A percentile compares a stretch with the other conserved stretches of the same genome.
Conservation (phyloP, 1,140 invertebrate genomes). For the Monomorium pharaonis region DNA sequence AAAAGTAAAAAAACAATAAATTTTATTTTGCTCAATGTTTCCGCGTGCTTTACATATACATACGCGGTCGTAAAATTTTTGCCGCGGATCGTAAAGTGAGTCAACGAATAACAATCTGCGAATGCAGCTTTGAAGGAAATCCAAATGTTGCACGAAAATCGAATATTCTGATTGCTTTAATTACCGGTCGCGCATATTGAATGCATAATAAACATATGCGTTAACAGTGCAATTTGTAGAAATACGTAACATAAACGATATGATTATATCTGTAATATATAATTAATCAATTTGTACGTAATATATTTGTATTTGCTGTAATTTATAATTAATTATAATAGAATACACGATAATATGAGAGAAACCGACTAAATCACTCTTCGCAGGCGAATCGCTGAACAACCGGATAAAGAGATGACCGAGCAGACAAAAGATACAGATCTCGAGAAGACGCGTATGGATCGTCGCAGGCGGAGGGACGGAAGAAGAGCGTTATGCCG, state of each 20-base stretch:
- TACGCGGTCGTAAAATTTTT: background rate
- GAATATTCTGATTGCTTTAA: background rate
- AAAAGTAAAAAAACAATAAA: background rate
- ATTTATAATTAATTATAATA: constrained; percentile 9
- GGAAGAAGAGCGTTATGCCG: background rate
- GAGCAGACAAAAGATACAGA: background rate
- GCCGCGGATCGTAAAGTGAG: background rate
- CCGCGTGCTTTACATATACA: background rate
- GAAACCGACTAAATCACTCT: background rate
- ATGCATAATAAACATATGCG: background rate
- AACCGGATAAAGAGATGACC: background rate
- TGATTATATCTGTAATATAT: too few relatives aligned
- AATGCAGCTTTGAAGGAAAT: background rate
- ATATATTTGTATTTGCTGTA: background rate
- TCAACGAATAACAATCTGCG: background rate
- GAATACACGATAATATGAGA: background rate
- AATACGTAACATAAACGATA: background rate
- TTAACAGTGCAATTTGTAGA: background rate
- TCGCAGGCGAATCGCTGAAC: background rate
- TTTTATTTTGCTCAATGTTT: background rate
- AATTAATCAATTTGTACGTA: constrained; percentile 1
- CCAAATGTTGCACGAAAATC: background rate
- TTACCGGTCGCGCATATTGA: background rate
- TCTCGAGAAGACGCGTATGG: background rate
- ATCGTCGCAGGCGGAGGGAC: background rate